These are phyloP conservation scores for Todiramphus saurophagus DNA, from an alignment of 2,113 vertebrate species.

Conservation along the genomic window DNA sequence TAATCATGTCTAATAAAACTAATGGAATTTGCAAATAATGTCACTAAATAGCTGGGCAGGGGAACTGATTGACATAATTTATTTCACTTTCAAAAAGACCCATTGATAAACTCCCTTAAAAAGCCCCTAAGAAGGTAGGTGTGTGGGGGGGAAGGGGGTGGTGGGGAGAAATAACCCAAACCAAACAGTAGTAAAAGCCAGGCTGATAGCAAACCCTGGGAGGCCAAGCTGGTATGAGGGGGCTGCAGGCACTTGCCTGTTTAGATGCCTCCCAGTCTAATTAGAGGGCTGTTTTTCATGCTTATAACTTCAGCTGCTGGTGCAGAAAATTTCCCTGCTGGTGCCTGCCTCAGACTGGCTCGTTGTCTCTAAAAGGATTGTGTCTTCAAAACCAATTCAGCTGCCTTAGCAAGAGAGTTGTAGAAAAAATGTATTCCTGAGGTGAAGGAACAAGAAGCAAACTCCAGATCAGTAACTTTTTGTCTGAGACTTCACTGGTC, in stretches of 20 bases:
- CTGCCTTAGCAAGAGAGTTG: neutral
- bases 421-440: neutral
- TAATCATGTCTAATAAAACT: neutral
- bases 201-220: neutral
- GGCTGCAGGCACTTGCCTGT: slow-evolving; percentile 13
- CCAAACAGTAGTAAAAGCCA: neutral
- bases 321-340: slow-evolving; percentile 14
- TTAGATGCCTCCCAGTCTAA: neutral
- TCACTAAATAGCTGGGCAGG: neutral
- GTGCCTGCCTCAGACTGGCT: neutral
- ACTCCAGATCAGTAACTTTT: neutral
- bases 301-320: neutral
- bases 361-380: neutral
- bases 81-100: neutral
- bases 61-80: neutral
- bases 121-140: neutral
- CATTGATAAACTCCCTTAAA: neutral
- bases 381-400: neutral
- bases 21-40: neutral
- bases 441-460: neutral
- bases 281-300: slow-evolving; percentile 27
- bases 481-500: neutral
- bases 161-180: neutral
- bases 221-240: neutral
- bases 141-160: neutral